phyloP scores from a whole-genome alignment of 2,797 vertebrate genomes.

The Pantherophis vulpinus region DNA sequence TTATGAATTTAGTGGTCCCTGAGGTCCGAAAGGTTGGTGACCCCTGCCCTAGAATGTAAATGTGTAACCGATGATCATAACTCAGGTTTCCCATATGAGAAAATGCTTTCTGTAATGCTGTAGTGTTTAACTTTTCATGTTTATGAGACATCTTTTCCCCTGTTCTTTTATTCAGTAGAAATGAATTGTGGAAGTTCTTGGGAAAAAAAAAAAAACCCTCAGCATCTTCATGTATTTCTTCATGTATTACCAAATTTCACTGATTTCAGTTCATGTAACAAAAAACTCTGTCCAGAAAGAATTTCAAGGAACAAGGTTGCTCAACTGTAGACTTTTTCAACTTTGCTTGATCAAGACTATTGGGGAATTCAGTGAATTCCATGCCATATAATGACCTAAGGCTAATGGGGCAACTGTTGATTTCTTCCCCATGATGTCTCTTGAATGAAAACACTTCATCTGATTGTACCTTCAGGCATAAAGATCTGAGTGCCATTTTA shows the following conservation, averaged over 20 bases:
- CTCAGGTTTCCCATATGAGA: not conserved
- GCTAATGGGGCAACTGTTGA: not conserved
- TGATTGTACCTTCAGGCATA: constrained; percentile 38
- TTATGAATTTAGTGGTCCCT: no score
- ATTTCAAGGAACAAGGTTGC: not conserved
- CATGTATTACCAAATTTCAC: not conserved
- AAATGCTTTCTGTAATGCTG: not conserved
- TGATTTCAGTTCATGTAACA: not conserved
- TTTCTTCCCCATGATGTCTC: constrained; percentile 2
- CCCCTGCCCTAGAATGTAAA: not conserved
- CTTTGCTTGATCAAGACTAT: constrained; percentile 10
- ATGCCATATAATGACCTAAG: not conserved
- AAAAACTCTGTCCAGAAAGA: not conserved
- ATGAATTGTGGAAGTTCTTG: not conserved
- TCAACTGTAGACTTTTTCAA: not conserved
- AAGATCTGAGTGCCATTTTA: constrained; percentile 34
- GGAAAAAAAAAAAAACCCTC: not conserved
- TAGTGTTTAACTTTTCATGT: not conserved
- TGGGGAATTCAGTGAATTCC: not conserved
- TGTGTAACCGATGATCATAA: not conserved
- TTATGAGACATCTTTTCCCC: not conserved
- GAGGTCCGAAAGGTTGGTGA: no score
- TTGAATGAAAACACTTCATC: constrained; percentile 37
- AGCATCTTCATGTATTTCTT: not conserved
- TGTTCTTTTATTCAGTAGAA: constrained; percentile 7